Percentiles rank a stretch among this genome's conserved stretches.
Conservation (phyloP, 1,140 invertebrate species). For the Cherax quadricarinatus region DNA sequence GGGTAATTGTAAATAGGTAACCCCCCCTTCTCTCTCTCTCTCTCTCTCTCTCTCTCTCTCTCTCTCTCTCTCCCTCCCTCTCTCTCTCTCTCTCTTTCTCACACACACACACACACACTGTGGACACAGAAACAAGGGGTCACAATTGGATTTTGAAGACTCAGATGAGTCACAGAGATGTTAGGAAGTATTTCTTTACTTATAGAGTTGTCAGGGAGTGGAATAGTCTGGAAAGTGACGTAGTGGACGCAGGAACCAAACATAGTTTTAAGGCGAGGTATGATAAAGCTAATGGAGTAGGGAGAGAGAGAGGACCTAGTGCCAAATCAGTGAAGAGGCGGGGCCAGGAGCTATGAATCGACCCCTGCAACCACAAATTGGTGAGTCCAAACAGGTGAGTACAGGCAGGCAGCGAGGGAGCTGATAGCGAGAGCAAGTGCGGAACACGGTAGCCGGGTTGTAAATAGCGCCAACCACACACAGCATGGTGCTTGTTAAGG, state of each 20-base stretch:
- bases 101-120: constrained; percentile 26
- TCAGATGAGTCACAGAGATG: background rate
- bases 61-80: background rate
- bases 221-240: too few species aligned
- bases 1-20: too few species aligned
- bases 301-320: too few species aligned
- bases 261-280: too few species aligned
- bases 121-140: background rate
- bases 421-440: background rate
- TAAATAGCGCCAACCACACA: background rate
- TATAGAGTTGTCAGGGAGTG: too few species aligned
- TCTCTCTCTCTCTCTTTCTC: background rate
- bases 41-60: background rate
- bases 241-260: too few species aligned
- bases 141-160: background rate
- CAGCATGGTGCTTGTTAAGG: background rate
- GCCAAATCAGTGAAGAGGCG: too few species aligned
- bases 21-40: background rate
- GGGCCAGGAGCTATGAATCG: background rate
- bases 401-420: background rate
- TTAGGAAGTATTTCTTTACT: too few species aligned
- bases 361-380: background rate
- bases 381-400: too few species aligned
- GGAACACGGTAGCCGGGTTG: background rate
- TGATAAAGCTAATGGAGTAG: too few species aligned